Conservation (phyloP, 2,888 invertebrate genomes). For the Xylophagus ater region DNA sequence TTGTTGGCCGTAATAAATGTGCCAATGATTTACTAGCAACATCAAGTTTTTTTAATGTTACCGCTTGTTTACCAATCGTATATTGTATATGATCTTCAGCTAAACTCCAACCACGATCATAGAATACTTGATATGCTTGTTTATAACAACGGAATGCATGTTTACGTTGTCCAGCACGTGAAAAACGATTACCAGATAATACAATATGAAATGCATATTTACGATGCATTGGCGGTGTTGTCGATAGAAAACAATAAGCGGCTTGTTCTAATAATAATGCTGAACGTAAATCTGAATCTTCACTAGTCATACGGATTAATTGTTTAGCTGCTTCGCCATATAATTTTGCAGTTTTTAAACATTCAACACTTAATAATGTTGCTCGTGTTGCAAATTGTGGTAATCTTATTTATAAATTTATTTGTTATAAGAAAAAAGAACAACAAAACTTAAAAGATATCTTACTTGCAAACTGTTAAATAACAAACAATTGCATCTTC, state of each 20-base stretch:
- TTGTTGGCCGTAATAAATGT: constrained; percentile 58
- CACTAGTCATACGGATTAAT: constrained; percentile 88
- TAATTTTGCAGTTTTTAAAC: constrained; percentile 63
- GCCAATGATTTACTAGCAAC: constrained; percentile 67
- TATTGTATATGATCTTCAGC: constrained; percentile 94
- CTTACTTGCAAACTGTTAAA: constrained; percentile 76
- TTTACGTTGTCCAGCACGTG: constrained; percentile 82
- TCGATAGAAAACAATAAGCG: constrained; percentile 73
- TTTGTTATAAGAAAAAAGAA: constrained; percentile 1
- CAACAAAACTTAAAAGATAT: background rate
- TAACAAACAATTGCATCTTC: constrained; percentile 91
- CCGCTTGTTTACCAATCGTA: constrained; percentile 83
- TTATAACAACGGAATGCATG: constrained; percentile 87
- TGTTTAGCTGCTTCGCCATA: constrained; percentile 92
- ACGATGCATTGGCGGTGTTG: constrained; percentile 58
- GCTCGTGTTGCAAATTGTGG: constrained; percentile 88
- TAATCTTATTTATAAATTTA: constrained; percentile 46
- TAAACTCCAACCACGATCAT: constrained; percentile 70
- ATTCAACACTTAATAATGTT: constrained; percentile 79
- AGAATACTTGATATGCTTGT: constrained; percentile 74
- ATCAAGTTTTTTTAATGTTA: constrained; percentile 59
- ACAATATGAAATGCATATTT: constrained; percentile 97
- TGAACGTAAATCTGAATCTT: constrained; percentile 92
- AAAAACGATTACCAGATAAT: constrained; percentile 88
- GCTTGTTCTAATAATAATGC: constrained; percentile 92